Percentiles rank a stretch among this genome's conserved stretches.
Evolutionary conservation across 2,797 vertebrate genomes (phyloP).

Genomic region (Monodelphis domestica): DNA sequence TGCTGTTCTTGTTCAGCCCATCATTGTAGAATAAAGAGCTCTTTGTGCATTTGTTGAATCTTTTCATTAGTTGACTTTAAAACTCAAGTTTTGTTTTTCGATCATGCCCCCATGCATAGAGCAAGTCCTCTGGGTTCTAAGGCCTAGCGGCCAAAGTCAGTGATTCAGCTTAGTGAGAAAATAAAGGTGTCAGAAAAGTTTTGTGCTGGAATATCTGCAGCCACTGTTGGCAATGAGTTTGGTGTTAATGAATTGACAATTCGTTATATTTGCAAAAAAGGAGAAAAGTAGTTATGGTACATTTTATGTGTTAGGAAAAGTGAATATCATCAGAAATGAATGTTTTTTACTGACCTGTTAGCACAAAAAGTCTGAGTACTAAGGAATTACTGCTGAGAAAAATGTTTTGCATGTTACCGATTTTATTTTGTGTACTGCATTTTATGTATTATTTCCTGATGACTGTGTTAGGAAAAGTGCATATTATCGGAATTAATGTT

Average conservation of each 20-base stretch:
- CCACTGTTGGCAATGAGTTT: neutral
- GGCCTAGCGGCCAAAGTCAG: neutral
- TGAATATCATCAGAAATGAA: neutral
- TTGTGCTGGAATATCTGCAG: neutral
- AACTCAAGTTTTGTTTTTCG: neutral
- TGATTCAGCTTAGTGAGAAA: no score
- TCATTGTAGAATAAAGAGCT: no score
- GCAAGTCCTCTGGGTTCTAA: neutral
- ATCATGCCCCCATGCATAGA: neutral
- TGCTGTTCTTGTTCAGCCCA: neutral
- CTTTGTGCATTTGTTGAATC: neutral
- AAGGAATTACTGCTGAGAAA: neutral
- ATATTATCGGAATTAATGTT: no score
- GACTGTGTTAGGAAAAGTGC: no score
- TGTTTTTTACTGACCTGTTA: neutral
- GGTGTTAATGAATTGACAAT: neutral
- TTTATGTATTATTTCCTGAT: no score
- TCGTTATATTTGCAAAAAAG: neutral
- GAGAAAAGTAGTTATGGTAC: neutral
- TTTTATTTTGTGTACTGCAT: no score
- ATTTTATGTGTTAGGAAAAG: neutral
- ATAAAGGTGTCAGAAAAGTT: neutral
- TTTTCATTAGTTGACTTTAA: neutral
- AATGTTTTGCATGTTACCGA: neutral
- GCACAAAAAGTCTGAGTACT: neutral